Conservation (phyloP, 2,797 vertebrate genomes). For the Chelon auratus region DNA sequence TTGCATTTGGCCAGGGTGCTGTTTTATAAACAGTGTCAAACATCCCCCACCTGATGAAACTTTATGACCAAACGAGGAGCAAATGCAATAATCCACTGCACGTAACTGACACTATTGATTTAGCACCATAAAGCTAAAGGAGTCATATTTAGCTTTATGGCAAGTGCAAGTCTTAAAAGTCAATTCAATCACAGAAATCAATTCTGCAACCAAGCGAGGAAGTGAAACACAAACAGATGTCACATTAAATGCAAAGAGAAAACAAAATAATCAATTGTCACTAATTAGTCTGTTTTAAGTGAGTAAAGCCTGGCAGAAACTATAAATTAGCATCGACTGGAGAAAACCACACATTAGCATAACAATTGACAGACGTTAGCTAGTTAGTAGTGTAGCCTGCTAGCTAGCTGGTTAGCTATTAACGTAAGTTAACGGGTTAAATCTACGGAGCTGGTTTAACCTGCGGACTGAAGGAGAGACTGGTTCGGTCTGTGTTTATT, state of each 20-base stretch:
- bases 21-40: background rate
- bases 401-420: constrained; percentile 13
- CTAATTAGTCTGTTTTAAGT: too few relatives aligned
- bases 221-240: constrained; percentile 4
- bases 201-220: background rate
- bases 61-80: background rate
- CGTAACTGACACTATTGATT: background rate
- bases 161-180: background rate
- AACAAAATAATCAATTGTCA: too few relatives aligned
- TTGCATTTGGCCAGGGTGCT: background rate
- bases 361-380: constrained; percentile 1
- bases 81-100: background rate
- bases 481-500: background rate
- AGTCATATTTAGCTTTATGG: constrained; percentile 16
- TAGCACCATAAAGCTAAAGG: background rate
- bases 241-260: background rate
- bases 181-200: background rate
- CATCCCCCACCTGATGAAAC: background rate
- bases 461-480: background rate
- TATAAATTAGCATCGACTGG: background rate
- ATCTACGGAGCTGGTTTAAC: background rate
- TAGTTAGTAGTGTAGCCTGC: background rate
- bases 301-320: background rate
- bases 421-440: background rate
- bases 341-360: background rate